Evolutionary conservation across 1,140 invertebrate species (phyloP), one percentile per base, ranked within the genome.

Genomic region (Andrena cerasifolii): DNA sequence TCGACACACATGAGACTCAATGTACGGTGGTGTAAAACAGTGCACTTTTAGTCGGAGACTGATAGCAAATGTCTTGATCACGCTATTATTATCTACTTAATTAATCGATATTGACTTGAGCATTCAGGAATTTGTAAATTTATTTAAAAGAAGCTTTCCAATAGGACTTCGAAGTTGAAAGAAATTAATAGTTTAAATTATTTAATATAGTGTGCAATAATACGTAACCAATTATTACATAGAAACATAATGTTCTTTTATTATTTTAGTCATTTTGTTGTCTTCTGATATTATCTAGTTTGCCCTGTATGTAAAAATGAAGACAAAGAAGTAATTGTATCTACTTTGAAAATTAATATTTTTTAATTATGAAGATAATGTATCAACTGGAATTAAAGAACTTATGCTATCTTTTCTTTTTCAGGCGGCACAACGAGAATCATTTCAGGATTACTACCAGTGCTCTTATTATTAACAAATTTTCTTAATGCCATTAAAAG

Each of bases 351-450:
- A 16, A 3, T 43, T 61, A 43, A 56, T 56, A 14, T 54, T 54
- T 62, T 24, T 62, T 14, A 4, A n/a, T 31, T 65, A 49, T 21
- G 16, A 7, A 5, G 1, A 40, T 3, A 61, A 40, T n/a, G 2
- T 24, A 10, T 45, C 7, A 49, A 33, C 24, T 66, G n/a, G 4
- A 49, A 56, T 53, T 49, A 7, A 24, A 28, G 61, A 10, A 33
- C n/a, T 16, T 18, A 26, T 28, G 1, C n/a, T n/a, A n/a, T 28
- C 2, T 16, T 80, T 56, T 49, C 58, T 51, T 63, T 82, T 68
- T 16, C 58, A 82, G 82, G n/a, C 54, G 18, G 49, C 33, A 36
- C 24, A 6, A 33, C 28, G 28, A 47, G 21, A 10, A 21, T 16
- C 10, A n/a, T 26, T 10, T 70, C 36, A 12, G 62, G 58, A 65